Evolutionary conservation across 2,113 vertebrate species (phyloP).

Genomic region (Athene noctua): DNA sequence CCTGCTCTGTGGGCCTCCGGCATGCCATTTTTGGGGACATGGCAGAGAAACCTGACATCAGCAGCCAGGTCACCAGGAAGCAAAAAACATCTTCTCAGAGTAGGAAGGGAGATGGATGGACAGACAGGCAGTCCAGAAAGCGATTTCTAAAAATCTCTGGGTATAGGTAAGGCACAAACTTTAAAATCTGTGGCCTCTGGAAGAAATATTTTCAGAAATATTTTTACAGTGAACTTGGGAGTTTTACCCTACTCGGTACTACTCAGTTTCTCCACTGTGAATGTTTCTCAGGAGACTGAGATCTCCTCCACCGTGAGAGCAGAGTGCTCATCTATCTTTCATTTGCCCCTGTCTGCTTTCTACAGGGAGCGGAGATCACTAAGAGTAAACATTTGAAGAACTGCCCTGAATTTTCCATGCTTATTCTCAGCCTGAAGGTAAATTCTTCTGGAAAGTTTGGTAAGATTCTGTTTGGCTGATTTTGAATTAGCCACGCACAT

Average conservation of each 20-base stretch:
- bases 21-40: background rate
- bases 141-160: background rate
- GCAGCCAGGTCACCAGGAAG: background rate
- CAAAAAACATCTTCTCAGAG: background rate
- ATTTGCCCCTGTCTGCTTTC: background rate
- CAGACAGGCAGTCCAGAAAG: background rate
- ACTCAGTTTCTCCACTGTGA: background rate
- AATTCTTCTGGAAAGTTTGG: constrained; percentile 28
- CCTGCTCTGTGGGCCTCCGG: background rate
- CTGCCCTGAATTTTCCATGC: background rate
- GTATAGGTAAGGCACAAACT: background rate
- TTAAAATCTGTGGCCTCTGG: background rate
- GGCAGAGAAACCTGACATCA: background rate
- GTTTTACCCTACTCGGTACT: background rate
- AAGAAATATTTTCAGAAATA: background rate
- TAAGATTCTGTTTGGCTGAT: background rate
- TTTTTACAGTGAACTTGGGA: background rate
- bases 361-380: background rate
- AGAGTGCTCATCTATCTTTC: background rate
- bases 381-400: background rate
- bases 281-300: background rate
- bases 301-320: background rate
- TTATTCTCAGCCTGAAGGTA: background rate
- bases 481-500: background rate
- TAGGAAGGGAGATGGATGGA: background rate